phyloP scores from a whole-genome alignment of 1,140 invertebrate species.

The Episyrphus balteatus region DNA sequence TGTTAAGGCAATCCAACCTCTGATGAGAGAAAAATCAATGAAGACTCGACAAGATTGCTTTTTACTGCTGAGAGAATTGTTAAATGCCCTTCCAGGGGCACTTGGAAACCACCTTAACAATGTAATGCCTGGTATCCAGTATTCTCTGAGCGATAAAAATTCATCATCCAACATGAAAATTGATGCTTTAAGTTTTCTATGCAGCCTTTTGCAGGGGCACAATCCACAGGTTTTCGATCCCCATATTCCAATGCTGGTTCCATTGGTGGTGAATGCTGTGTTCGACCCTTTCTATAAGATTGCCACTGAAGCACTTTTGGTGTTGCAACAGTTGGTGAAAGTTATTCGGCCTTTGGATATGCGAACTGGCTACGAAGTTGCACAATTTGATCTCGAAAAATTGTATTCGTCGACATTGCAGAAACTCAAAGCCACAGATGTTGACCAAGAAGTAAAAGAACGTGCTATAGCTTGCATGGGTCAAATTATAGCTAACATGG shows the following conservation, averaged over 20 bases:
- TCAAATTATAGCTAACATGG: slow-evolving; percentile 85
- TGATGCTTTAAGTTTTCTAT: slow-evolving; percentile 87
- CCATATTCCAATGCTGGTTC: slow-evolving; percentile 74
- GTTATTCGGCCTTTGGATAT: slow-evolving; percentile 80
- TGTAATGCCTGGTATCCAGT: slow-evolving; percentile 82
- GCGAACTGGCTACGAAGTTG: slow-evolving; percentile 40
- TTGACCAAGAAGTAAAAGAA: slow-evolving; percentile 98
- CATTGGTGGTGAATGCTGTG: slow-evolving; percentile 77
- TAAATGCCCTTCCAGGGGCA: slow-evolving; percentile 79
- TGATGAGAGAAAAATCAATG: slow-evolving; percentile 88
- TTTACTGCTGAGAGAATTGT: slow-evolving; percentile 77
- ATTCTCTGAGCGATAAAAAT: slow-evolving; percentile 84
- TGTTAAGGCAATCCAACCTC: slow-evolving; percentile 77
- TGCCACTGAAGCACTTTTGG: slow-evolving; percentile 85
- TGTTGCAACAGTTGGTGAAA: slow-evolving; percentile 88
- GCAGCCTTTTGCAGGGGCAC: slow-evolving; percentile 77
- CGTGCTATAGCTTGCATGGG: slow-evolving; percentile 95
- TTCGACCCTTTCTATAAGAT: slow-evolving; percentile 97
- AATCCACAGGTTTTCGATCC: slow-evolving; percentile 59
- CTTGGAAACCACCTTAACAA: slow-evolving; percentile 73
- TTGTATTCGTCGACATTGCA: slow-evolving; percentile 79
- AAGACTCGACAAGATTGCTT: slow-evolving; percentile 90
- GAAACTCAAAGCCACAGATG: slow-evolving; percentile 85
- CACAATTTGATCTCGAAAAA: slow-evolving; percentile 32
- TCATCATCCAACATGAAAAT: slow-evolving; percentile 98